Evolutionary conservation across 2,888 invertebrate genomes (phyloP), one percentile per base, ranked within the genome.

Genomic region (Drosophila merina): DNA sequence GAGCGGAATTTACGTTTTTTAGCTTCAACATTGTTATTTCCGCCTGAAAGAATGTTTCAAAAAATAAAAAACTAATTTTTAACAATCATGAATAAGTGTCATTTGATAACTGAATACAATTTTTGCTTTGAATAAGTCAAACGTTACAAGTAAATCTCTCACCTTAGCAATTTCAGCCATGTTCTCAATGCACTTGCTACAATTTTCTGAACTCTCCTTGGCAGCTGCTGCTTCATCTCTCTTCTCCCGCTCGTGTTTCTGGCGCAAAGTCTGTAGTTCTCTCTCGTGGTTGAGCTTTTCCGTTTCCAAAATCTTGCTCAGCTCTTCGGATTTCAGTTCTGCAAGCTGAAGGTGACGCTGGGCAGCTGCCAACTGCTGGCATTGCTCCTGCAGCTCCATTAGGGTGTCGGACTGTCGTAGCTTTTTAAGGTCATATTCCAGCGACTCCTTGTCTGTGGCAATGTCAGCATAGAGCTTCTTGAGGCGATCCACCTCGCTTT

Each of bases 401-500:
- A 92, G 81, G 6, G 90, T 90, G 8, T 94, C 93, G 47, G 88
- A 91, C 67, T 93, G 92, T 72, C 93, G 93, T 40, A 93, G 75
- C 54, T 94, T 93, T 75, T 93, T 93, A 44, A 94, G 84, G 82
- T 94, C 93, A 71, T 93, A 92, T 26, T 92, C 90, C 4, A 94
- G 90, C n/a, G 93, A 88, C 60, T 95, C 95, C 50, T 94, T 93
- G 5, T 93, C 92, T 70, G 93, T 93, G 70, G 94, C 94, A 3
- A 94, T 94, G 89, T 94, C 90, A 52, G 92, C 92, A 66, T 93
- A 94, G 5, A 93, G 86, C 26, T 91, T 93, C 76, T 94, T 94
- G 0, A 94, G 86, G 4, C 94, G 93, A 3, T 93, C 92, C 42
- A 93, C 93, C 74, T 94, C 94, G 14, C 92, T 91, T 49, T 93